Percentiles rank a stretch among this genome's conserved stretches.
Evolutionary conservation across 2,113 vertebrate species (phyloP).

Genomic region (Porphyrio hochstetteri): DNA sequence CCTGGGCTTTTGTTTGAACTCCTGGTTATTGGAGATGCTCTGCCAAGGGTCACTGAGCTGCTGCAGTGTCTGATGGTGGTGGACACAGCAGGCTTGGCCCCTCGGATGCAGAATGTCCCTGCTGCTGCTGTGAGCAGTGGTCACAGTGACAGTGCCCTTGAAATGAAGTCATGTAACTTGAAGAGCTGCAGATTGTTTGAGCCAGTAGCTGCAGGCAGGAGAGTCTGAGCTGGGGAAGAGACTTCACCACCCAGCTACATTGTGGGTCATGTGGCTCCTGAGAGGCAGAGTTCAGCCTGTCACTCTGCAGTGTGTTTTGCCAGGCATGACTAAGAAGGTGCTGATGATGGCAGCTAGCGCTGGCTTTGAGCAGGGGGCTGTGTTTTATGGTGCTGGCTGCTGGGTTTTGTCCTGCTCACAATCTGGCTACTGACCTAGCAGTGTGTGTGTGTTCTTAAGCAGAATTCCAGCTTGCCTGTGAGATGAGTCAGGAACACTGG

Average conservation of each 20-base stretch:
- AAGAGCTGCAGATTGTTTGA: background rate
- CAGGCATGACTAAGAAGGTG: background rate
- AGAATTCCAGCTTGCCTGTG: background rate
- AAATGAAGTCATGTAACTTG: background rate
- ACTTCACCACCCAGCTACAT: background rate
- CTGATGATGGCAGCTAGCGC: background rate
- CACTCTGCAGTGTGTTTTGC: background rate
- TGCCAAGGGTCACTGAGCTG: conserved; percentile 35
- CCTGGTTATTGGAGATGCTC: background rate
- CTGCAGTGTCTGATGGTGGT: background rate
- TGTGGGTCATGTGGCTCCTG: background rate
- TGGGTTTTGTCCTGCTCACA: background rate
- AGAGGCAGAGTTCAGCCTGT: background rate
- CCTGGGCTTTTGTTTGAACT: background rate
- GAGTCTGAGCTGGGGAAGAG: background rate
- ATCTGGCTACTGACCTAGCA: background rate
- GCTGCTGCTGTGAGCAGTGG: conserved; percentile 9
- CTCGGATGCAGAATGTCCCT: background rate
- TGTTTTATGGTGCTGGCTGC: background rate
- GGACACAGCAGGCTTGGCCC: conserved; percentile 24
- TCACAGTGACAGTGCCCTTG: background rate
- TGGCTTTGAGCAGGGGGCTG: background rate
- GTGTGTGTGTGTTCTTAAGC: background rate
- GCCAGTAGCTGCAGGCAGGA: conserved; percentile 25
- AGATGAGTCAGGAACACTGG: background rate